Percentiles rank a stretch among this genome's conserved stretches.
Conservation (phyloP, 2,888 invertebrate genomes). For the Platycnemis pennipes region DNA sequence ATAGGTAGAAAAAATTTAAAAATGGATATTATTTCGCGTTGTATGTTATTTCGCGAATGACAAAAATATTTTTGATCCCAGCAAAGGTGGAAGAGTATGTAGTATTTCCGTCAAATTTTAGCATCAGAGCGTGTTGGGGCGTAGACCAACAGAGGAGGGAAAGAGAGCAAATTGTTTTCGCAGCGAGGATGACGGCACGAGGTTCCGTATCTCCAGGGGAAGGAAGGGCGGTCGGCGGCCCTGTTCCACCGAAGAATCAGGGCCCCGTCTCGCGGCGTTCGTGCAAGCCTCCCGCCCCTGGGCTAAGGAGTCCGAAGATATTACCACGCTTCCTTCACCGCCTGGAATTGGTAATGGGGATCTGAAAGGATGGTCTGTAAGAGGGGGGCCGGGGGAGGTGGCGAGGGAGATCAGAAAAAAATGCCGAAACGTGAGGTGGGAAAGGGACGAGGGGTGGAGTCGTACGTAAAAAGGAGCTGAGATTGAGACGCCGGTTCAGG, state of each 20-base stretch:
- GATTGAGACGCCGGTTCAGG: slow-evolving; percentile 39
- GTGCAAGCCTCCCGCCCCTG: slow-evolving; percentile 38
- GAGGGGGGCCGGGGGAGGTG: neutral
- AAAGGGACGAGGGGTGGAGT: neutral
- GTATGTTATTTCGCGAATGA: neutral
- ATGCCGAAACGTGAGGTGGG: neutral
- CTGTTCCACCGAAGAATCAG: neutral
- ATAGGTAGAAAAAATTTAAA: too few relatives aligned
- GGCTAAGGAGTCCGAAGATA: slow-evolving; percentile 26
- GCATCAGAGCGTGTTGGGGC: neutral
- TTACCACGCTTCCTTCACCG: slow-evolving; percentile 35
- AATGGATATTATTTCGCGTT: too few relatives aligned
- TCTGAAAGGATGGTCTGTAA: slow-evolving; percentile 29
- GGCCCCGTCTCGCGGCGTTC: neutral
- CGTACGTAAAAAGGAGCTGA: slow-evolving; percentile 15
- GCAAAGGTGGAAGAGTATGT: neutral
- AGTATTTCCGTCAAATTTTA: too few relatives aligned
- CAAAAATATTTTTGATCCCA: neutral
- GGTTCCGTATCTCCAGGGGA: neutral
- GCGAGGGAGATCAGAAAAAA: slow-evolving; percentile 42
- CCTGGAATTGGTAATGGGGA: slow-evolving; percentile 57
- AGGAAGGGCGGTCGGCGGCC: neutral
- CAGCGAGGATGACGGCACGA: neutral
- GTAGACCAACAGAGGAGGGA: neutral
- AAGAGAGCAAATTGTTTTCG: neutral